Evolutionary conservation across 2,888 invertebrate genomes (phyloP).

Genomic region (Volucella zonaria): DNA sequence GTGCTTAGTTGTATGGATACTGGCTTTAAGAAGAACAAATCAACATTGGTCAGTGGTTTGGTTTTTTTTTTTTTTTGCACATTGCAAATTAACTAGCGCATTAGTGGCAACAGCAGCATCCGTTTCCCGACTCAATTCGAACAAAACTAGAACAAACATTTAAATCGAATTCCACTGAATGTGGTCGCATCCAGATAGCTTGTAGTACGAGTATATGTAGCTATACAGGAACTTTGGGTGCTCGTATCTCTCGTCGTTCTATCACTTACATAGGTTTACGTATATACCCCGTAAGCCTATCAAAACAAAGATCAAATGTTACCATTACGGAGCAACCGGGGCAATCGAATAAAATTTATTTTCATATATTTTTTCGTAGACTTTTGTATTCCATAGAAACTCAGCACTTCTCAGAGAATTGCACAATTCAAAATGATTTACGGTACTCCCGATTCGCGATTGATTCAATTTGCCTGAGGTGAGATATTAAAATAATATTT

Average conservation of each 20-base stretch:
- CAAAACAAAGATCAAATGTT: constrained; percentile 67
- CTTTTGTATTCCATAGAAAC: constrained; percentile 7
- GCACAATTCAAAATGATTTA: constrained; percentile 50
- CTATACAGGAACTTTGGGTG: constrained; percentile 33
- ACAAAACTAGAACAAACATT: constrained; percentile 58
- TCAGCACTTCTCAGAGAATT: constrained; percentile 31
- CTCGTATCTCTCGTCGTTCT: constrained; percentile 22
- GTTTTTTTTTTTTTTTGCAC: too few relatives aligned
- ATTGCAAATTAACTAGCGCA: not conserved
- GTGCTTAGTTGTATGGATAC: not conserved
- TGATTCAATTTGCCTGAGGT: constrained; percentile 52
- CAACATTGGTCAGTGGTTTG: not conserved
- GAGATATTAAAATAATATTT: constrained; percentile 30
- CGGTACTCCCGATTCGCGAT: constrained; percentile 39
- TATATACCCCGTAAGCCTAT: constrained; percentile 34
- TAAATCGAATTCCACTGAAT: constrained; percentile 31
- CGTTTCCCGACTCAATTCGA: constrained; percentile 39
- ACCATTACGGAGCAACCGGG: constrained; percentile 26
- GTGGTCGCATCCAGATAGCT: constrained; percentile 7
- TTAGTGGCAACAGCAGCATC: constrained; percentile 12
- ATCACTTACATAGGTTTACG: constrained; percentile 20
- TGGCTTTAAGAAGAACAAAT: not conserved
- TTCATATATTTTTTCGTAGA: constrained; percentile 28
- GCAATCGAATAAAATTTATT: constrained; percentile 47
- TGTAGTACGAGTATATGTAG: not conserved